Conservation (phyloP, 2,113 vertebrate species). For the Aplodontia rufa region DNA sequence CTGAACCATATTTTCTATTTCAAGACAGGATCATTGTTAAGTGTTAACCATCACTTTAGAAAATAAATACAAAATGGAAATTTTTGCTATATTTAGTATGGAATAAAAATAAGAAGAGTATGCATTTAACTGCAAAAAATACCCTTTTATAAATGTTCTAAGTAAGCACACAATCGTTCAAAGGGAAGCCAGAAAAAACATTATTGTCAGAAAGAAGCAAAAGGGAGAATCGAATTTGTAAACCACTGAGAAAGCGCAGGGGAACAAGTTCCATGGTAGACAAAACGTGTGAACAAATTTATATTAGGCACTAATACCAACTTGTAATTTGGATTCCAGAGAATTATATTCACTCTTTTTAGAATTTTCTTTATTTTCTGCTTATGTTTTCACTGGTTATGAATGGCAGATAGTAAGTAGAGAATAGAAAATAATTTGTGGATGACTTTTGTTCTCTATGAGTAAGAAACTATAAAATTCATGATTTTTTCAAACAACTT, state of each 20-base stretch:
- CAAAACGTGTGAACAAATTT: not conserved
- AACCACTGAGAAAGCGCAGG: not conserved
- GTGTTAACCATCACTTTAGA: constrained; percentile 30
- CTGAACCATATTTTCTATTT: constrained; percentile 66
- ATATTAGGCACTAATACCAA: not conserved
- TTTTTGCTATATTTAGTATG: not conserved
- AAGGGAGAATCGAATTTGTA: not conserved
- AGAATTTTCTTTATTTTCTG: constrained; percentile 39
- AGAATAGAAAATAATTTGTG: constrained; percentile 60
- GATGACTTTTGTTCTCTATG: constrained; percentile 48
- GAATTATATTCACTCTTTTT: constrained; percentile 20
- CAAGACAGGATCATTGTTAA: constrained; percentile 57
- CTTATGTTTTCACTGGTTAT: constrained; percentile 68
- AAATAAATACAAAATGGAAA: constrained; percentile 39
- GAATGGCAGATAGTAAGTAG: constrained; percentile 75
- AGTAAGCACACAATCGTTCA: not conserved
- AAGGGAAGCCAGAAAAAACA: not conserved
- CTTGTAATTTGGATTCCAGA: constrained; percentile 35
- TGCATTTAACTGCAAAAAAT: not conserved
- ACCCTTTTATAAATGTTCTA: not conserved
- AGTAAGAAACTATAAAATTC: constrained; percentile 22
- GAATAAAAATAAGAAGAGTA: not conserved
- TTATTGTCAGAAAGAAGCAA: not conserved
- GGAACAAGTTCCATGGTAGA: not conserved
- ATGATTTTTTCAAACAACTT: not conserved